These are phyloP conservation scores for Clepsis dumicolana DNA, from an alignment of 2,888 invertebrate species.

Conservation along the genomic window DNA sequence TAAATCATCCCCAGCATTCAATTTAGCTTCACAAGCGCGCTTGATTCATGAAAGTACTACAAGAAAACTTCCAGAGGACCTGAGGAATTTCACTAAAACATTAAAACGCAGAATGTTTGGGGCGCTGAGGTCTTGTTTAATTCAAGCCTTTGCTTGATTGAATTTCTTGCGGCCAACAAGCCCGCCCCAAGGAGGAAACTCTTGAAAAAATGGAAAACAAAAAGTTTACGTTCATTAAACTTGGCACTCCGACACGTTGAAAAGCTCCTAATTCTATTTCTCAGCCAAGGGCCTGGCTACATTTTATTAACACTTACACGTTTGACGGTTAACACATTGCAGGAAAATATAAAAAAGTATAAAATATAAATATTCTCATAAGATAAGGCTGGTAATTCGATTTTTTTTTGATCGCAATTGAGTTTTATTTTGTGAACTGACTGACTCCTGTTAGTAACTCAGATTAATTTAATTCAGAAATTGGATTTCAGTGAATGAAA, in stretches of 20 bases:
- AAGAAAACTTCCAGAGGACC: slow-evolving; percentile 11
- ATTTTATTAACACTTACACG: slow-evolving; percentile 7
- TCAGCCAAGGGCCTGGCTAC: neutral
- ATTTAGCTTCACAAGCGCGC: neutral
- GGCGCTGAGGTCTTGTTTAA: slow-evolving; percentile 29
- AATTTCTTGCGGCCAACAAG: slow-evolving; percentile 40
- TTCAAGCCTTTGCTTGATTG: slow-evolving; percentile 36
- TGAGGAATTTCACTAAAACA: slow-evolving; percentile 11
- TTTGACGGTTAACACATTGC: neutral
- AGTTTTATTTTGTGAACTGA: no score
- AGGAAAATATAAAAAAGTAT: no score
- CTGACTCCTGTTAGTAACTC: no score
- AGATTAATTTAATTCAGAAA: no score
- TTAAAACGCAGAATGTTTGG: slow-evolving; percentile 19
- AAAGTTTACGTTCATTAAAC: slow-evolving; percentile 42
- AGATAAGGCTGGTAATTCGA: no score
- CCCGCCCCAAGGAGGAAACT: slow-evolving; percentile 21
- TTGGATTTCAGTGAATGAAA: no score
- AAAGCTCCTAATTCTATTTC: slow-evolving; percentile 36
- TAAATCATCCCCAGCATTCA: slow-evolving; percentile 1
- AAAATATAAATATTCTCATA: no score
- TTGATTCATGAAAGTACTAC: slow-evolving; percentile 7
- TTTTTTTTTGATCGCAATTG: no score
- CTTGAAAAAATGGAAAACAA: slow-evolving; percentile 33
- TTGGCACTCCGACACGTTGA: slow-evolving; percentile 35